Percentiles rank a stretch among this genome's conserved stretches.
Conservation (phyloP, 2,888 invertebrate genomes). For the Heliconius ismenius region DNA sequence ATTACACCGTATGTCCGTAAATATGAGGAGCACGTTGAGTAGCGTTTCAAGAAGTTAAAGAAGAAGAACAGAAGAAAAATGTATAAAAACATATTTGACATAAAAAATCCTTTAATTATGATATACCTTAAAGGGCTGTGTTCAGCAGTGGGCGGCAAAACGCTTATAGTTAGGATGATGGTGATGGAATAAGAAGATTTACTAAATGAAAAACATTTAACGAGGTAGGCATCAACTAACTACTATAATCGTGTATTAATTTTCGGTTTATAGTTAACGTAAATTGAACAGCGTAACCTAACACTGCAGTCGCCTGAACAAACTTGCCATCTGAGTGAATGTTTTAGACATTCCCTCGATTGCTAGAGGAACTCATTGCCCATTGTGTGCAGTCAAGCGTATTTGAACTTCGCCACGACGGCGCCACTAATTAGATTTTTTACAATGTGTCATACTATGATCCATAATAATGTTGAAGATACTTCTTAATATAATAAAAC, state of each 20-base stretch:
- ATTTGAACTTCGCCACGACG: not conserved
- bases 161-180: too few species aligned
- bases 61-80: not conserved
- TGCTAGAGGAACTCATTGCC: not conserved
- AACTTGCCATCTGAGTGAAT: not conserved
- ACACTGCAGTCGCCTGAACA: not conserved
- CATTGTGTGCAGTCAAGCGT: not conserved
- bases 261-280: not conserved
- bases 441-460: not conserved
- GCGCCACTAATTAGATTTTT: slow-evolving; percentile 5
- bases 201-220: not conserved
- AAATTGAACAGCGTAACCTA: not conserved
- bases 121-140: too few species aligned
- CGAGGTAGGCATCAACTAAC: not conserved
- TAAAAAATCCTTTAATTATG: not conserved
- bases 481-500: too few species aligned
- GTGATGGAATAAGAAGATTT: not conserved
- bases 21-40: not conserved
- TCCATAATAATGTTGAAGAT: too few species aligned
- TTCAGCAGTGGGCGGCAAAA: too few species aligned
- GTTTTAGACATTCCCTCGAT: not conserved
- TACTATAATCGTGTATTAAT: not conserved
- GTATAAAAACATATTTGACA: not conserved
- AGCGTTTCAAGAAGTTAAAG: not conserved
- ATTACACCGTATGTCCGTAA: not conserved